phyloP scores from a whole-genome alignment of 2,888 invertebrate species.

The Parthenolecanium corni region DNA sequence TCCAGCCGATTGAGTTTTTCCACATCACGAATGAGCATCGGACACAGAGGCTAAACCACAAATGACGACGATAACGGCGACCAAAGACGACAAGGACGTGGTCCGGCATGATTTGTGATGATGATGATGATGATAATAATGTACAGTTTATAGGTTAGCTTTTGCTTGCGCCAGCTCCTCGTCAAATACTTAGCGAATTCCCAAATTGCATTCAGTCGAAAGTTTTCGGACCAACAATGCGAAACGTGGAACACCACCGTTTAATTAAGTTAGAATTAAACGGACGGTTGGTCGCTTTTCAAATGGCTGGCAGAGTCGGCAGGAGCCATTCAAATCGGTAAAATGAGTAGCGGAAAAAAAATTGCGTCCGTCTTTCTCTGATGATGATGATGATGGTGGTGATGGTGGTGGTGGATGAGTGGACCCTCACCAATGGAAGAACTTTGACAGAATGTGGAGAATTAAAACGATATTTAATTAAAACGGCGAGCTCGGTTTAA shows the following conservation, averaged over 20 bases:
- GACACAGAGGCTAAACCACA: constrained; percentile 18
- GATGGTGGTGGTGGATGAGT: no score
- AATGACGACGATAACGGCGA: no score
- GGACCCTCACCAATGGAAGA: not conserved
- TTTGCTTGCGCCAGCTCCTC: not conserved
- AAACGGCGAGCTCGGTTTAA: not conserved
- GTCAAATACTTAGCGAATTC: constrained; percentile 20
- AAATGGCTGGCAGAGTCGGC: not conserved
- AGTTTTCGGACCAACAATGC: not conserved
- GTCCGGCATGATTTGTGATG: not conserved
- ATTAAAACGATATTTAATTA: constrained; percentile 19
- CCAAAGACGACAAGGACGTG: not conserved
- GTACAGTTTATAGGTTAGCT: not conserved
- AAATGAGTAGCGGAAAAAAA: not conserved
- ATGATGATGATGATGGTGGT: no score
- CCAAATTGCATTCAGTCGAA: not conserved
- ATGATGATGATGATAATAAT: no score
- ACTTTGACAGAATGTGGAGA: constrained; percentile 5
- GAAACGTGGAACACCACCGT: constrained; percentile 3
- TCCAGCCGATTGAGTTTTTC: constrained; percentile 22
- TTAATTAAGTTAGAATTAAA: constrained; percentile 25
- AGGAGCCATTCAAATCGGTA: not conserved
- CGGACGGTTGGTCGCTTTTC: not conserved
- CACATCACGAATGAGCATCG: not conserved
- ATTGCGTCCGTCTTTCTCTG: no score